Percentiles rank a stretch among this genome's conserved stretches.
These are phyloP conservation scores for Sorex araneus DNA, from an alignment of 2,113 vertebrate species.

Conservation along the genomic window DNA sequence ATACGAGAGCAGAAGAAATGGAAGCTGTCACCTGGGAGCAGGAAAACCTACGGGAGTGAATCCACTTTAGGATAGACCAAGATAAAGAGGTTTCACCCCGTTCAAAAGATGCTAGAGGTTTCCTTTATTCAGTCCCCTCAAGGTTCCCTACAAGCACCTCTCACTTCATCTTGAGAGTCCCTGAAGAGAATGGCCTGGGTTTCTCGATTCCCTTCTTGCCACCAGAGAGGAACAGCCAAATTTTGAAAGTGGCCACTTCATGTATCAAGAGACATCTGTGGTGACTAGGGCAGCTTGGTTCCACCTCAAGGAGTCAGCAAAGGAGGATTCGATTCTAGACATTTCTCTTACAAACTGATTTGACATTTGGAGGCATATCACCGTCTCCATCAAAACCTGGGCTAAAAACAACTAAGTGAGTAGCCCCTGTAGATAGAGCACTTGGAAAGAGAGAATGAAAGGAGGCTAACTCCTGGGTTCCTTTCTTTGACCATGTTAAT, in stretches of 20 bases:
- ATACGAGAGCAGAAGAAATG: not conserved
- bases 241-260: slow-evolving; percentile 19
- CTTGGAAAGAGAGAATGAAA: not conserved
- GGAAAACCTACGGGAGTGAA: not conserved
- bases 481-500: not conserved
- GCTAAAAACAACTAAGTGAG: not conserved
- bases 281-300: not conserved
- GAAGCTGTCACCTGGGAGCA: not conserved
- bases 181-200: not conserved
- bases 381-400: not conserved
- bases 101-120: not conserved
- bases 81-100: not conserved
- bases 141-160: not conserved
- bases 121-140: not conserved
- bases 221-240: not conserved
- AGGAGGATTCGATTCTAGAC: not conserved
- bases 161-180: not conserved
- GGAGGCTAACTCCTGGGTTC: not conserved
- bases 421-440: not conserved
- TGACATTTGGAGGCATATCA: not conserved
- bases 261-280: not conserved
- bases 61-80: not conserved
- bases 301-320: not conserved
- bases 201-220: not conserved
- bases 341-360: not conserved